Percentiles rank a stretch among this genome's conserved stretches.
These are phyloP conservation scores for Paralinhomoeus sp. DNA, from an alignment of 2,888 invertebrate species.

Conservation along the genomic window DNA sequence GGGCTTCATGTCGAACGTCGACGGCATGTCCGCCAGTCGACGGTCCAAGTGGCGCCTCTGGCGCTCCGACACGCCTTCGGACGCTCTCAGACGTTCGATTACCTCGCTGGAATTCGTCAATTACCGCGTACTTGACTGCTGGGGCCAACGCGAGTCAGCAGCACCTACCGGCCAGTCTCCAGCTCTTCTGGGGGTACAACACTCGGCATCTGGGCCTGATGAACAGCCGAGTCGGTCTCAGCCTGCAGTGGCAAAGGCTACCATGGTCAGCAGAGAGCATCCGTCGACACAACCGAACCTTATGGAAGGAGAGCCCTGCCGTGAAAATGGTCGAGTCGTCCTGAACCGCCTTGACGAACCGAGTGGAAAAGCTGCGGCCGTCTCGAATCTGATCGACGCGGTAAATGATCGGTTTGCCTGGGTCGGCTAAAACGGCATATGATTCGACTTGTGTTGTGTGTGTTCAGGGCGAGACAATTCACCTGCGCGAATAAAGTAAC, in stretches of 20 bases:
- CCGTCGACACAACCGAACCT: slow-evolving; percentile 4
- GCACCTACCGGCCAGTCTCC: slow-evolving; percentile 9
- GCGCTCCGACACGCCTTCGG: no score
- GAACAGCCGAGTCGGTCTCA: slow-evolving; percentile 18
- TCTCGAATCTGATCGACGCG: slow-evolving; percentile 28
- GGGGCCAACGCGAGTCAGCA: no score
- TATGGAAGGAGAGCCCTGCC: slow-evolving; percentile 16
- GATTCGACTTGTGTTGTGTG: no score
- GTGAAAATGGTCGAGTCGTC: slow-evolving; percentile 27
- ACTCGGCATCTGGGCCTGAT: slow-evolving; percentile 28
- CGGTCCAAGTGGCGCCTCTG: no score
- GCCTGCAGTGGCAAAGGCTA: background rate
- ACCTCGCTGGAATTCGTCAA: no score
- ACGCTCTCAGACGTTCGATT: no score
- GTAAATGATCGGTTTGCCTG: slow-evolving; percentile 26
- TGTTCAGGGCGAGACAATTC: background rate
- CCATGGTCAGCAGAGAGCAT: no score
- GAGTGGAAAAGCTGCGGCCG: slow-evolving; percentile 27
- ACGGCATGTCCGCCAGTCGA: background rate
- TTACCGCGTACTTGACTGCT: no score
- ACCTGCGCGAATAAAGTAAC: slow-evolving; percentile 29
- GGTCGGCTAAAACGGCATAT: slow-evolving; percentile 13
- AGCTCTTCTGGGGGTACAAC: slow-evolving; percentile 26
- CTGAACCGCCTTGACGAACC: slow-evolving; percentile 28
- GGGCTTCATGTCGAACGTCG: slow-evolving; percentile 11